Conservation (phyloP, 1,140 invertebrate genomes). For the Drosophila yakuba region DNA sequence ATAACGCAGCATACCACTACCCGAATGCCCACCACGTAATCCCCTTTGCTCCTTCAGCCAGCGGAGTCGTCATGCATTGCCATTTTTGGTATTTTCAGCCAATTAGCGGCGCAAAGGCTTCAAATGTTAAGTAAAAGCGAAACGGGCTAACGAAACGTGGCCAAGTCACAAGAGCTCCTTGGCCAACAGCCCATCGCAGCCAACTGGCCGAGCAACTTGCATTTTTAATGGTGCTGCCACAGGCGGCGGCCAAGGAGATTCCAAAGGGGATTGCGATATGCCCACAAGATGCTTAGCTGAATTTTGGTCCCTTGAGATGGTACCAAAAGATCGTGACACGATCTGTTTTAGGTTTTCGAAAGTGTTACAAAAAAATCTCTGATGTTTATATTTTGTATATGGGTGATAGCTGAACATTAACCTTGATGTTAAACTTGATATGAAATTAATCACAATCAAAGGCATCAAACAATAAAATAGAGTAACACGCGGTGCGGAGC, state of each 20-base stretch:
- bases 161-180: slow-evolving; percentile 51
- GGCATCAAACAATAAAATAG: background rate
- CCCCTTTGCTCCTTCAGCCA: slow-evolving; percentile 17
- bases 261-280: slow-evolving; percentile 1
- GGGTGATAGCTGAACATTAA: no score
- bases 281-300: slow-evolving; percentile 54
- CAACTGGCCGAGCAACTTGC: slow-evolving; percentile 75
- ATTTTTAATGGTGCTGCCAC: slow-evolving; percentile 72
- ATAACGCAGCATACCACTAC: slow-evolving; percentile 21
- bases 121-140: slow-evolving; percentile 83
- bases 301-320: slow-evolving; percentile 22
- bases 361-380: no score
- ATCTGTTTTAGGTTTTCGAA: background rate
- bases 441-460: no score
- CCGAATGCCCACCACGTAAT: slow-evolving; percentile 5
- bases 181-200: slow-evolving; percentile 39
- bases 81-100: slow-evolving; percentile 84
- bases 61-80: slow-evolving; percentile 71
- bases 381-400: no score
- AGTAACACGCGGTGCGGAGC: no score
- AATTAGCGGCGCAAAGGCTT: slow-evolving; percentile 82
- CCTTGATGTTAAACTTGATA: background rate
- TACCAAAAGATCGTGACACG: slow-evolving; percentile 1
- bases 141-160: slow-evolving; percentile 70
- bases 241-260: slow-evolving; percentile 22